These are phyloP conservation scores for Ceratina australensis DNA, from an alignment of 1,140 invertebrate genomes.

Conservation along the genomic window DNA sequence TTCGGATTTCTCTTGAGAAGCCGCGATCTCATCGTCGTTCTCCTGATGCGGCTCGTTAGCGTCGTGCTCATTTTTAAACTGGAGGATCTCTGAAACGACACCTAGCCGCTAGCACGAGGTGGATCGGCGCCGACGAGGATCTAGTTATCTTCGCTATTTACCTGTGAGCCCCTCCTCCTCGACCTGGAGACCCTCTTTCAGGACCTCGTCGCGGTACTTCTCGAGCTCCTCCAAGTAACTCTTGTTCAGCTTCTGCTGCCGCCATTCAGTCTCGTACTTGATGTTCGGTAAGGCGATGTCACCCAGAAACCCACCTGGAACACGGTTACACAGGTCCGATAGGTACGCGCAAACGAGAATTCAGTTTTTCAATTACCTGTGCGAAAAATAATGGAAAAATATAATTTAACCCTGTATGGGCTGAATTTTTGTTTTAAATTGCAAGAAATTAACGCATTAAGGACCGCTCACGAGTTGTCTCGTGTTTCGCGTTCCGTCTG, in stretches of 20 bases:
- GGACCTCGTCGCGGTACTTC: slow-evolving; percentile 88
- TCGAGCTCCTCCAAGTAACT: slow-evolving; percentile 86
- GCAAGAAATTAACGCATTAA: no score
- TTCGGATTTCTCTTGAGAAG: slow-evolving; percentile 58
- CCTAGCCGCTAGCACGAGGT: slow-evolving; percentile 3
- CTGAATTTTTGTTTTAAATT: no score
- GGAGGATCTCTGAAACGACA: slow-evolving; percentile 69
- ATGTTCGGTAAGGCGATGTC: slow-evolving; percentile 89
- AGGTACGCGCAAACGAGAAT: background rate
- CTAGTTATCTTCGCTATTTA: slow-evolving; percentile 31
- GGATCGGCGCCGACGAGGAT: background rate
- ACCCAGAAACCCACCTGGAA: slow-evolving; percentile 87
- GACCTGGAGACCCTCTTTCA: slow-evolving; percentile 88
- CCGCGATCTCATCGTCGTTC: slow-evolving; percentile 52
- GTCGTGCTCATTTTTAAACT: slow-evolving; percentile 69
- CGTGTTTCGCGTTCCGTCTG: no score
- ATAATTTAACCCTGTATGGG: no score
- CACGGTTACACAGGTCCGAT: background rate
- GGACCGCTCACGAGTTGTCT: no score
- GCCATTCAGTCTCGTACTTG: slow-evolving; percentile 80
- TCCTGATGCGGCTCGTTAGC: slow-evolving; percentile 34
- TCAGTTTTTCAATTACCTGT: no score
- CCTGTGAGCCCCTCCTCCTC: slow-evolving; percentile 90
- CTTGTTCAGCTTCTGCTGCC: slow-evolving; percentile 82
- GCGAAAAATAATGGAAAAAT: no score